Base-by-base conservation (phyloP, 1,140 invertebrate species). In the Caenorhabditis brenneri region DNA sequence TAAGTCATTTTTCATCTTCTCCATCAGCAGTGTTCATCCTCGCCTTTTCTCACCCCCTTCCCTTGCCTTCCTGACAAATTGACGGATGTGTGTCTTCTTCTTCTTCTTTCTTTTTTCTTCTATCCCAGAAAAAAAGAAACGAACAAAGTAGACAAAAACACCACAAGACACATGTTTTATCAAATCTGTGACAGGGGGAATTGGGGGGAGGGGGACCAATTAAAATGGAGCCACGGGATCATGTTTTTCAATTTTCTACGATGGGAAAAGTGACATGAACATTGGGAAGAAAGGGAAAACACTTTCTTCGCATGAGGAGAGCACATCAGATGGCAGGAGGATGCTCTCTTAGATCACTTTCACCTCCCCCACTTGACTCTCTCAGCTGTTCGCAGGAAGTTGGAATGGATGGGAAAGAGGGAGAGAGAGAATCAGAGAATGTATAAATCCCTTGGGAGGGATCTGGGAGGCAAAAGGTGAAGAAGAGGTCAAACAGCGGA, bases 111-210 rank as follows among this genome's bases (percentile, higher is more conserved):
- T 36, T 36, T 10, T 36, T 10, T 5, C 15, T 10, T 51, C 19
- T 51, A 5, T 19, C 15, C 58, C 33, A 29, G 1, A 10, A 36
- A 22, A n/a, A 27, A 7, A 2, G 7, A 55, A 27, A 55, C 10
- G 10, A 6, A 65, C 58, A 29, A n/a, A n/a, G n/a, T n/a, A n/a
- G n/a, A 65, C 58, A 4, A 10, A 36, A 22, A 19, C 16, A 6
- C 5, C 19, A 58, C 19, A 65, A 46, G 65, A 74, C 36, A 74
- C 65, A 74, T 74, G 36, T 74, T 74, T 74, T 74, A 74, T 74
- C 65, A 74, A 74, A 65, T 58, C 53, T 51, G 5, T 42, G 39
- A 19, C 15, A 1, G 1, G 15, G 5, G 16, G 0, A 29, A 29
- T 24, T 19, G 27, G 29, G 15, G 19, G 15, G 2, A 9, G n/a